Base-by-base conservation (phyloP, 2,888 invertebrate species). In the Amiota minor region DNA sequence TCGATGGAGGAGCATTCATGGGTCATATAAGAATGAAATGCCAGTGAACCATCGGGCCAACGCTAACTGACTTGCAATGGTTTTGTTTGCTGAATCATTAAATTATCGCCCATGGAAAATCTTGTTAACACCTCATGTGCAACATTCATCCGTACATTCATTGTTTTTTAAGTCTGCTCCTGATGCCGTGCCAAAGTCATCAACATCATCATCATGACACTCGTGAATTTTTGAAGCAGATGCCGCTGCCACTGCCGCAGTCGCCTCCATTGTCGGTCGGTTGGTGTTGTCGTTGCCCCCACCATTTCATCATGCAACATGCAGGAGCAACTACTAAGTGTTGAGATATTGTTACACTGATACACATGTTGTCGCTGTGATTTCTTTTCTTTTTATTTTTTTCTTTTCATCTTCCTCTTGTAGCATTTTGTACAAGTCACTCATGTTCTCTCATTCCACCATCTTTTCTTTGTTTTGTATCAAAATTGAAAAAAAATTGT, bases 101-200 rank as follows among this genome's bases (percentile, higher is more conserved):
- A 82, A 82, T 80, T 82, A 82, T 81, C 81, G 77, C 78, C 80
- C 79, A 80, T 79, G 79, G 81, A 81, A 82, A 81, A 80, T 82
- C 80, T 79, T 82, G 81, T 81, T 82, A 81, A 82, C 81, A 82
- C 81, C 81, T 82, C 78, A 76, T 77, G 75, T 75, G 75, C 76
- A 74, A 64, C 76, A 76, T 74, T 76, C 76, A 76, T 72, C 73
- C 71, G 71, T 16, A 47, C 65, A 16, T 18, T n/a, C 47, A 47
- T 62, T 23, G 23, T 62, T 62, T 35, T 23, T 59, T 12, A 16
- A 59, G 59, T 4, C 47, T 47, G 65, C 18, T 16, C 47, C 65
- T 62, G 53, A 35, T 35, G 35, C 35, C 53, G 53, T 50, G 14
- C 59, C 20, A 14, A 59, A 59, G 59, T 20, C 59, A 20, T 20